These are phyloP conservation scores for Acromyrmex echinatior DNA, from an alignment of 1,140 invertebrate species.

Conservation along the genomic window DNA sequence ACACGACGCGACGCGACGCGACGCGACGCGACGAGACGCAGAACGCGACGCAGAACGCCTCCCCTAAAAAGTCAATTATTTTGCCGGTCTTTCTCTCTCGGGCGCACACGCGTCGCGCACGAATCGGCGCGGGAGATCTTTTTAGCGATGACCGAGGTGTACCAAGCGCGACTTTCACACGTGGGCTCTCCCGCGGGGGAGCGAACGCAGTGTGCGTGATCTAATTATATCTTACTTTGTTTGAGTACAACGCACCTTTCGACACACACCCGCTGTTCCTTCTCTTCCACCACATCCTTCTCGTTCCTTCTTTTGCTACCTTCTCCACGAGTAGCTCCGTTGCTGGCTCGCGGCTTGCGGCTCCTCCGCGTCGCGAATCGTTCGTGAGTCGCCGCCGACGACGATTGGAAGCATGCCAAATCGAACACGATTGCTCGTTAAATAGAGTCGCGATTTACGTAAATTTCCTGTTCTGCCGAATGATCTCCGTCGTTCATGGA, in stretches of 20 bases:
- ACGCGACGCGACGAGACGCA: not conserved
- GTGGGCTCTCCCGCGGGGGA: constrained; percentile 67
- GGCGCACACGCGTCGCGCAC: not conserved
- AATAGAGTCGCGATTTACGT: constrained; percentile 77
- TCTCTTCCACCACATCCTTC: constrained; percentile 42
- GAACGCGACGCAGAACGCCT: constrained; percentile 20
- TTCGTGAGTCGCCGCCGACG: constrained; percentile 12
- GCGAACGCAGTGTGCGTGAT: constrained; percentile 71
- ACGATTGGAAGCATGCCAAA: constrained; percentile 81
- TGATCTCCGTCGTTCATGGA: not conserved
- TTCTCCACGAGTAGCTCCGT: not conserved
- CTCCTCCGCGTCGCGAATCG: constrained; percentile 26
- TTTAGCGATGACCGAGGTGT: constrained; percentile 74
- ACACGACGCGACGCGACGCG: constrained; percentile 8
- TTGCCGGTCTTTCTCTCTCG: constrained; percentile 29
- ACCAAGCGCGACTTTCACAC: constrained; percentile 73
- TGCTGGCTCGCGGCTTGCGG: not conserved
- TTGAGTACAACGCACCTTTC: constrained; percentile 86
- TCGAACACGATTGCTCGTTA: constrained; percentile 78
- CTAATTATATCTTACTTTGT: constrained; percentile 86
- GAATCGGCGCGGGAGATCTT: constrained; percentile 65
- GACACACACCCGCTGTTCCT: constrained; percentile 77
- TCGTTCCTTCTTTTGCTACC: not conserved
- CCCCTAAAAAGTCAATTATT: constrained; percentile 73
- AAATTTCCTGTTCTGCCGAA: constrained; percentile 65